Evolutionary conservation across 1,140 invertebrate genomes (phyloP).

Genomic region (Hyphantria cunea): DNA sequence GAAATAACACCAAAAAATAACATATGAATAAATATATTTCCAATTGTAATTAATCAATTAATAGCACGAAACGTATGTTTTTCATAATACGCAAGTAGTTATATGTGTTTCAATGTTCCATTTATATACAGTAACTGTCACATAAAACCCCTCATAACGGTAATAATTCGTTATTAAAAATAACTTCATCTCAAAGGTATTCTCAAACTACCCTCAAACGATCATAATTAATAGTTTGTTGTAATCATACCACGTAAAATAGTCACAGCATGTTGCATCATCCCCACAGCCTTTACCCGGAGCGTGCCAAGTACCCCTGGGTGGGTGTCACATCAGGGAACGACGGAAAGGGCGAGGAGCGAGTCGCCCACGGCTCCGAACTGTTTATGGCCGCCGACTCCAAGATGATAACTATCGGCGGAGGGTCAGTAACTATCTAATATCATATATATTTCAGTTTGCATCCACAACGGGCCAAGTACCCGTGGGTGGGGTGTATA

Average conservation of each 20-base stretch:
- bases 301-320: slow-evolving; percentile 96
- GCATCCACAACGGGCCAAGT: slow-evolving; percentile 92
- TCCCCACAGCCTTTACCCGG: slow-evolving; percentile 86
- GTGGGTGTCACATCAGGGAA: slow-evolving; percentile 84
- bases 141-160: too few relatives aligned
- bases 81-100: too few relatives aligned
- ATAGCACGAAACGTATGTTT: too few relatives aligned
- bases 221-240: neutral
- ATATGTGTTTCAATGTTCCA: too few relatives aligned
- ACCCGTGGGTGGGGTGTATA: slow-evolving; percentile 92
- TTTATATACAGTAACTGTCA: too few relatives aligned
- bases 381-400: slow-evolving; percentile 98
- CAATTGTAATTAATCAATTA: too few relatives aligned
- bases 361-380: slow-evolving; percentile 90
- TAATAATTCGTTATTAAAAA: too few relatives aligned
- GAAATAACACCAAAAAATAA: too few relatives aligned
- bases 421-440: slow-evolving; percentile 52
- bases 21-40: too few relatives aligned
- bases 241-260: slow-evolving; percentile 7
- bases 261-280: slow-evolving; percentile 29
- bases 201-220: neutral
- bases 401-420: slow-evolving; percentile 94
- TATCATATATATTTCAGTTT: slow-evolving; percentile 75
- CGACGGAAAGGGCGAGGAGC: slow-evolving; percentile 83
- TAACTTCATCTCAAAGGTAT: neutral